These are phyloP conservation scores for Amblyraja radiata DNA, from an alignment of 2,797 vertebrate species.

Conservation along the genomic window DNA sequence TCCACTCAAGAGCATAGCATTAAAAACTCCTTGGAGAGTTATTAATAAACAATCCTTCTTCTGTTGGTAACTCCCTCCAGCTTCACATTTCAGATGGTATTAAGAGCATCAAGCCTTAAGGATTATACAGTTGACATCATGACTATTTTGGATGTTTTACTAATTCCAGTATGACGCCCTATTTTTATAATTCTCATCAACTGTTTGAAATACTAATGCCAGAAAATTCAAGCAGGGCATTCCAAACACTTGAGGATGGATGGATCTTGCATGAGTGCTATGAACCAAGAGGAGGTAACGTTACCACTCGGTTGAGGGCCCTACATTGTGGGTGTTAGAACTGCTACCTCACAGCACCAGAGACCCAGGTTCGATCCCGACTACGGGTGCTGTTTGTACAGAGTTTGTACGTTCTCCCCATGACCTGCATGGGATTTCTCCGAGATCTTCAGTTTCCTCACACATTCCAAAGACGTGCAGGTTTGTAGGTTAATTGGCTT, in stretches of 20 bases:
- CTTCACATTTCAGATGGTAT: constrained; percentile 16
- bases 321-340: too few relatives aligned
- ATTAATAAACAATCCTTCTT: constrained; percentile 17
- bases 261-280: neutral
- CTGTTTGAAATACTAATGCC: neutral
- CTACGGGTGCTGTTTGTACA: too few relatives aligned
- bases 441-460: too few relatives aligned
- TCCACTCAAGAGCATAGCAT: neutral
- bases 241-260: neutral
- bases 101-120: neutral
- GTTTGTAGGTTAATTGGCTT: too few relatives aligned
- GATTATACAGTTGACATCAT: neutral
- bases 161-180: neutral
- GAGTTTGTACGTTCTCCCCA: too few relatives aligned
- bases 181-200: neutral
- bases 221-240: neutral
- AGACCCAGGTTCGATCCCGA: too few relatives aligned
- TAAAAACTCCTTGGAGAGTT: neutral
- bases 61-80: constrained; percentile 13
- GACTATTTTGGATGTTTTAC: neutral
- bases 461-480: too few relatives aligned
- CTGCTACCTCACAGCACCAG: too few relatives aligned
- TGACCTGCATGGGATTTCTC: too few relatives aligned
- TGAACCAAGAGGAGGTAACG: neutral
- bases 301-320: neutral